Evolutionary conservation across 23 tunicate species (phyloP).

Genomic region (Ascidia mentula): DNA sequence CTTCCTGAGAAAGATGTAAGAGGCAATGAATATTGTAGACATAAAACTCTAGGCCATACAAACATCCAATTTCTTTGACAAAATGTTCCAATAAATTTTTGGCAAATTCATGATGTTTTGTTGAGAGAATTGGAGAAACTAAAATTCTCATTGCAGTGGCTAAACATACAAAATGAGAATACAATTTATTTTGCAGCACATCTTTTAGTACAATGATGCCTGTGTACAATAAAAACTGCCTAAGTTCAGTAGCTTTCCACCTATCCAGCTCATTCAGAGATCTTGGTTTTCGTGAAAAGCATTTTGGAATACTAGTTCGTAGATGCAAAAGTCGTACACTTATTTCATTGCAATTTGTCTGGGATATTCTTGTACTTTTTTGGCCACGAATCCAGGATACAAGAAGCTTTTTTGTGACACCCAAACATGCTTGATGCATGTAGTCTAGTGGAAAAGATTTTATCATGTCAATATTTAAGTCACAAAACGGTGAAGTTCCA

Average conservation of each 20-base stretch:
- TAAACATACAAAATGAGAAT: conserved; percentile 32
- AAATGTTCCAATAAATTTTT: neutral
- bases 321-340: neutral
- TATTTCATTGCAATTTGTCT: neutral
- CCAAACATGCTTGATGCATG: conserved; percentile 56
- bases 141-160: neutral
- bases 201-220: conserved; percentile 35
- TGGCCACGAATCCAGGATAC: conserved; percentile 42
- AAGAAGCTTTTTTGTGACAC: conserved; percentile 31
- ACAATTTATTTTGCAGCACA: neutral
- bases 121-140: neutral
- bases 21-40: neutral
- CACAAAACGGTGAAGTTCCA: conserved; percentile 21
- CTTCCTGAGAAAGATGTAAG: neutral
- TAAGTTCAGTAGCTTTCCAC: conserved; percentile 58
- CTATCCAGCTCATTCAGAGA: conserved; percentile 30
- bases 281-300: conserved; percentile 45
- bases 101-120: neutral
- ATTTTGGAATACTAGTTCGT: conserved; percentile 15
- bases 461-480: conserved; percentile 35
- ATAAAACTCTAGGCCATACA: neutral
- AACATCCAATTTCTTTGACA: neutral
- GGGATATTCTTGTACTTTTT: neutral
- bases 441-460: conserved; percentile 24
- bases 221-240: conserved; percentile 45